phyloP scores from a whole-genome alignment of 1,140 invertebrate genomes.

The Rhizoglyphus robini region DNA sequence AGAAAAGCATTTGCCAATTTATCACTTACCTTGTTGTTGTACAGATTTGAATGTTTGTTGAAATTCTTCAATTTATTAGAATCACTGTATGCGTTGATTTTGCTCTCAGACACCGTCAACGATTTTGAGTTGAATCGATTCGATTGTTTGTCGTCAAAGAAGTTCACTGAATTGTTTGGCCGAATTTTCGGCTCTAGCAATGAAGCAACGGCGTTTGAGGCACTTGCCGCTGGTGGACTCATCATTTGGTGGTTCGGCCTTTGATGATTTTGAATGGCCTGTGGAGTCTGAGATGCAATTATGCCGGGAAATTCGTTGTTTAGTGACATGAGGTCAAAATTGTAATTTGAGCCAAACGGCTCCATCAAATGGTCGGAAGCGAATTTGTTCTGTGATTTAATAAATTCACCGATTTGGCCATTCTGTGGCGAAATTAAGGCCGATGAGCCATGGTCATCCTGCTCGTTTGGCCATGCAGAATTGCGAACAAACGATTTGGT shows the following conservation, averaged over 20 bases:
- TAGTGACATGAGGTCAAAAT: background rate
- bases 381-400: conserved; percentile 2
- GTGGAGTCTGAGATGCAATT: background rate
- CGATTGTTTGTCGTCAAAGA: background rate
- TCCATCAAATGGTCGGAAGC: background rate
- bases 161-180: background rate
- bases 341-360: background rate
- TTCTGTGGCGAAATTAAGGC: background rate
- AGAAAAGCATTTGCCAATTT: no score
- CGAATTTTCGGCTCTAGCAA: no score
- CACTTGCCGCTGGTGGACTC: background rate
- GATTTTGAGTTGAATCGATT: background rate
- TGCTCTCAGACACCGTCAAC: background rate
- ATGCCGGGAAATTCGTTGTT: background rate
- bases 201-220: background rate
- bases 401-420: background rate
- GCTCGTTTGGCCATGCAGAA: conserved; percentile 1
- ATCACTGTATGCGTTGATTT: conserved; percentile 4
- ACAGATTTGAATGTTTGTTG: background rate
- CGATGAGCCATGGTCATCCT: background rate
- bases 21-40: background rate
- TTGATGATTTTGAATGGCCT: background rate
- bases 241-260: background rate
- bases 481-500: background rate
- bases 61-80: background rate